Percentiles rank a stretch among this genome's conserved stretches.
Evolutionary conservation across 2,113 vertebrate genomes (phyloP).

Genomic region (Hemiprocne comata): DNA sequence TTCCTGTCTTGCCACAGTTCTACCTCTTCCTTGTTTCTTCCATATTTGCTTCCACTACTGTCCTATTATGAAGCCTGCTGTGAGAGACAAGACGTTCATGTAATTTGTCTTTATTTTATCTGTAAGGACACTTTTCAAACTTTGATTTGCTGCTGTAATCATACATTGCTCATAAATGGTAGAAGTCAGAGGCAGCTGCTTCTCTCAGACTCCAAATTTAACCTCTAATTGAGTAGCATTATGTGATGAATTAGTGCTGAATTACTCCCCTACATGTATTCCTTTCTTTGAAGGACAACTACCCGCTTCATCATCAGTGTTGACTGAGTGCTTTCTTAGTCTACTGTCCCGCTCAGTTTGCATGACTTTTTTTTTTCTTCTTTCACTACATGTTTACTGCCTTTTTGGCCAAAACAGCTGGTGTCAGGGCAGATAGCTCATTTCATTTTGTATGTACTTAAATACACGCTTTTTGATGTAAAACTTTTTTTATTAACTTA

Average conservation of each 20-base stretch:
- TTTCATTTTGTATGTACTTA: background rate
- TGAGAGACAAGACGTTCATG: background rate
- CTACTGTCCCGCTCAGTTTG: background rate
- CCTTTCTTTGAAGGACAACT: background rate
- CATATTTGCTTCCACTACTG: background rate
- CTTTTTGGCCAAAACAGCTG: background rate
- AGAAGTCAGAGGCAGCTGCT: background rate
- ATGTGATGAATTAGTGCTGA: background rate
- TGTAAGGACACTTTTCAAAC: background rate
- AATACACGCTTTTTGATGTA: background rate
- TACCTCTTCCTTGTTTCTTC: background rate
- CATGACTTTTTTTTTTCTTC: background rate
- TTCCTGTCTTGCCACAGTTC: background rate
- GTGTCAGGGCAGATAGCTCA: background rate
- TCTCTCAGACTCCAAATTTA: background rate
- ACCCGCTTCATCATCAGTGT: background rate
- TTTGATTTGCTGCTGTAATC: background rate
- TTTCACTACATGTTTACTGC: background rate
- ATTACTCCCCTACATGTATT: background rate
- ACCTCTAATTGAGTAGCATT: background rate
- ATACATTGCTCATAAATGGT: background rate
- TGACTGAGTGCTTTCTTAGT: background rate
- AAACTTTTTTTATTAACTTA: background rate
- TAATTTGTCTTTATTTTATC: background rate
- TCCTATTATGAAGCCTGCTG: background rate